Evolutionary conservation across 2,888 invertebrate species (phyloP), one percentile per base, ranked within the genome.

Genomic region (Plusia festucae): DNA sequence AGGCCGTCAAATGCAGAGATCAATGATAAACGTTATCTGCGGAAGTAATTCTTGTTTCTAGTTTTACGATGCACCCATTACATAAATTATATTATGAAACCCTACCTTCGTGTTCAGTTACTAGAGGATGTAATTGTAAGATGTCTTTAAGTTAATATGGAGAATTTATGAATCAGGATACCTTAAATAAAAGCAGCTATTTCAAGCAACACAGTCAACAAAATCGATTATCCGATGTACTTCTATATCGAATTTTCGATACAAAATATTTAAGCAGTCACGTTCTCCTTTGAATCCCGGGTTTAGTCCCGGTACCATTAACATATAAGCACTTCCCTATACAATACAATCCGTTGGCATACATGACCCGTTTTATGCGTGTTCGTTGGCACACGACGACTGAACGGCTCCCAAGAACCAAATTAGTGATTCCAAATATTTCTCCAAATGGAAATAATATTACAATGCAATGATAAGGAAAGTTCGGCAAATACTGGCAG

Each of bases 281-380:
- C 24, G 40, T 40, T 40, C 40, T n/a, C 15, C 1, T 9, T 11
- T 13, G 5, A 40, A 8, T 30, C 32, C 22, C 24, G 20, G 61
- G 30, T 52, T 7, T 53, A 62, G 59, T 68, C 51, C 65, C 72
- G 65, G 52, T 15, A 61, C n/a, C 27, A 22, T 52, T 65, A n/a
- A n/a, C n/a, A n/a, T n/a, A n/a, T 46, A 30, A 65, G 20, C 79
- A 51, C 66, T 70, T 62, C 20, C 8, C 46, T 40, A 51, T 30
- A 46, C 24, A 60, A 52, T 44, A 65, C 59, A 52, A 61, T 64
- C 56, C 54, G 59, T 77, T 72, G 56, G 65, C 73, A 77, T 68
- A 66, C 78, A 80, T 80, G 73, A 57, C 57, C 53, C 54, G 78
- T 76, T 80, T 80, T 77, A 77, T 68, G 60, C 62, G 66, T 62